Evolutionary conservation across 1,140 invertebrate genomes (phyloP).

Genomic region (Drosophila serrata): DNA sequence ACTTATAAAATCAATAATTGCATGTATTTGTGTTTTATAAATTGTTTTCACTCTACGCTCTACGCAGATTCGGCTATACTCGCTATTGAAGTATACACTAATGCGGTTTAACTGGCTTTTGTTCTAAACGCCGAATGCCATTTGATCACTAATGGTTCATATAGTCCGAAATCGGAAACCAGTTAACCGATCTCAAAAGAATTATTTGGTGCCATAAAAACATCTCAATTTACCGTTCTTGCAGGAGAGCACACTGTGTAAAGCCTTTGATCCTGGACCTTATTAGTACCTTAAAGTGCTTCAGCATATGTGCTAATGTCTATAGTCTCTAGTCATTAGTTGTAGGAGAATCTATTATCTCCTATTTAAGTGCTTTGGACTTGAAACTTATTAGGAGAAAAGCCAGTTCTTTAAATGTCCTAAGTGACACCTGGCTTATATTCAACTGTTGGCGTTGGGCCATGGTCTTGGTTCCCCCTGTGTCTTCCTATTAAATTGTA

Average conservation of each 20-base stretch:
- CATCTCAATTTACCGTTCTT: background rate
- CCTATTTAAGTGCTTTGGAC: background rate
- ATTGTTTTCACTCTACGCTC: slow-evolving; percentile 28
- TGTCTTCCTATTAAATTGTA: background rate
- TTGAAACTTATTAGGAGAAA: background rate
- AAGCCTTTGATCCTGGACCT: background rate
- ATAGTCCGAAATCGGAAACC: slow-evolving; percentile 26
- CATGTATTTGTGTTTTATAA: slow-evolving; percentile 35
- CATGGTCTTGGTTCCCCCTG: background rate
- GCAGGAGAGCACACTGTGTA: background rate
- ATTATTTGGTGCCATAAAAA: background rate
- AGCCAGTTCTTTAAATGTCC: background rate
- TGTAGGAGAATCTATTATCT: slow-evolving; percentile 10
- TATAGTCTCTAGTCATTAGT: background rate
- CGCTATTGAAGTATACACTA: slow-evolving; percentile 11
- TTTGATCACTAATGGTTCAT: slow-evolving; percentile 15
- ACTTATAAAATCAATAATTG: slow-evolving; percentile 70
- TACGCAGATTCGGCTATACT: slow-evolving; percentile 32
- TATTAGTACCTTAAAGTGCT: background rate
- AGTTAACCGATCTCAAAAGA: slow-evolving; percentile 32
- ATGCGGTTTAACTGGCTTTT: slow-evolving; percentile 49
- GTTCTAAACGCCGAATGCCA: slow-evolving; percentile 11
- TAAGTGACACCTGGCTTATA: slow-evolving; percentile 3
- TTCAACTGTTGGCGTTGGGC: background rate
- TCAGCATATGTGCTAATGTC: no score